phyloP scores from a whole-genome alignment of 2,888 invertebrate species.

The Graphium colonna region DNA sequence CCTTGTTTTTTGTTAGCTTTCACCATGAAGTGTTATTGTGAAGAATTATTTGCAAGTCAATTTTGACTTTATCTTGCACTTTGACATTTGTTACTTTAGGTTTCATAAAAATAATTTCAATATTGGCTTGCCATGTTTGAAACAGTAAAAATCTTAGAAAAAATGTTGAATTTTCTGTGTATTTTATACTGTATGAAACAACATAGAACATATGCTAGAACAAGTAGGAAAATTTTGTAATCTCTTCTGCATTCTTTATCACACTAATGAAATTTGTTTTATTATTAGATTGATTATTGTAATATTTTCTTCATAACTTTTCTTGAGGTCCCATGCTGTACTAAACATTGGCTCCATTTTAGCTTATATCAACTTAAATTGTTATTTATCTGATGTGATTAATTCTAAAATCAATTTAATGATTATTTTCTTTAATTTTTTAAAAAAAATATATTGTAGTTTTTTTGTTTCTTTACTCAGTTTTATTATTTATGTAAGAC shows the following conservation, averaged over 20 bases:
- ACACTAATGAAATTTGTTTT: constrained; percentile 30
- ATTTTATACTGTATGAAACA: constrained; percentile 42
- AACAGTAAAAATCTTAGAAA: constrained; percentile 31
- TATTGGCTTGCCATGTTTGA: constrained; percentile 41
- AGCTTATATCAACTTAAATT: constrained; percentile 36
- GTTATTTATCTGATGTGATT: constrained; percentile 24
- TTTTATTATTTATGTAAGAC: too few relatives aligned
- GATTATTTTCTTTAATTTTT: too few relatives aligned
- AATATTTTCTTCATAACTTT: constrained; percentile 19
- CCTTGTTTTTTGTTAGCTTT: constrained; percentile 13
- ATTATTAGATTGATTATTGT: constrained; percentile 25
- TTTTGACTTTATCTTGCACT: constrained; percentile 13
- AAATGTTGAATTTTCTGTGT: constrained; percentile 43
- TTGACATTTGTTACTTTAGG: constrained; percentile 6
- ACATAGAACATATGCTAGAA: constrained; percentile 47
- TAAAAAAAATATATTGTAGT: too few relatives aligned
- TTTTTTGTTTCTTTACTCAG: too few relatives aligned
- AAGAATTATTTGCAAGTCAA: constrained; percentile 6
- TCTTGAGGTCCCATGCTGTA: constrained; percentile 15
- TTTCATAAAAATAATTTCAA: constrained; percentile 9
- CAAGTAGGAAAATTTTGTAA: constrained; percentile 51
- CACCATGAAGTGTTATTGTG: constrained; percentile 15
- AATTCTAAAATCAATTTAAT: too few relatives aligned
- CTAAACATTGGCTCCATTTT: constrained; percentile 26
- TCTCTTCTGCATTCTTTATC: constrained; percentile 40